Evolutionary conservation across 1,140 invertebrate genomes (phyloP).

Genomic region (Micrasema longulum): DNA sequence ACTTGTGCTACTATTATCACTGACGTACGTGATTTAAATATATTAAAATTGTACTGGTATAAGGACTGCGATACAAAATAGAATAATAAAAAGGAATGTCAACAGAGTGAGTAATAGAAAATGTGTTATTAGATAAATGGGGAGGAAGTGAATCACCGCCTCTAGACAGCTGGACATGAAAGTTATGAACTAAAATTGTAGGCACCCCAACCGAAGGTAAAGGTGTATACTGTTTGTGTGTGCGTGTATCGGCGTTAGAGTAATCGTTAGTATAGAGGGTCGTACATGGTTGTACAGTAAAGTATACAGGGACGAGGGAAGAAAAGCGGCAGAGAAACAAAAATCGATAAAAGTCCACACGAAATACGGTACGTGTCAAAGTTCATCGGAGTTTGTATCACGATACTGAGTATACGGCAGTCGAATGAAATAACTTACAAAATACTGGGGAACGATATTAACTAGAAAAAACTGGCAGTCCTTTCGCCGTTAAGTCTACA

Average conservation of each 20-base stretch:
- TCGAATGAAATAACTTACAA: conserved; percentile 1
- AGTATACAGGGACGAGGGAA: conserved; percentile 2
- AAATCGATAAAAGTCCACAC: conserved; percentile 38
- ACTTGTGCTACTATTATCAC: too few species aligned
- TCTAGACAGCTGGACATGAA: conserved; percentile 19
- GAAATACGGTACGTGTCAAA: conserved; percentile 45
- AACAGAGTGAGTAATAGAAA: too few species aligned
- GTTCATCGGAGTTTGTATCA: conserved; percentile 43
- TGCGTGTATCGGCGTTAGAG: neutral
- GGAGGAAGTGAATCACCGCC: conserved; percentile 23
- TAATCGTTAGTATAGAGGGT: neutral
- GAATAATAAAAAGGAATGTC: too few species aligned
- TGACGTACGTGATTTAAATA: too few species aligned
- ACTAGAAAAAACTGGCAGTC: too few species aligned
- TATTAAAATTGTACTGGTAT: too few species aligned
- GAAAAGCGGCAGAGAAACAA: conserved; percentile 27
- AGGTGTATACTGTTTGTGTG: neutral
- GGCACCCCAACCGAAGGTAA: neutral
- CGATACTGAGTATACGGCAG: conserved; percentile 15
- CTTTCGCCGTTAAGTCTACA: too few species aligned
- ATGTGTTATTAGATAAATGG: conserved; percentile 4
- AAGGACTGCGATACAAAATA: too few species aligned
- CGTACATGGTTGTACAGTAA: too few species aligned
- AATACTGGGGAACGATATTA: neutral
- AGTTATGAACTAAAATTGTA: conserved; percentile 25